A percentile compares a stretch with the other conserved stretches of the same genome.
Evolutionary conservation across 2,888 invertebrate genomes (phyloP).

Genomic region (Polydrusus cervinus): DNA sequence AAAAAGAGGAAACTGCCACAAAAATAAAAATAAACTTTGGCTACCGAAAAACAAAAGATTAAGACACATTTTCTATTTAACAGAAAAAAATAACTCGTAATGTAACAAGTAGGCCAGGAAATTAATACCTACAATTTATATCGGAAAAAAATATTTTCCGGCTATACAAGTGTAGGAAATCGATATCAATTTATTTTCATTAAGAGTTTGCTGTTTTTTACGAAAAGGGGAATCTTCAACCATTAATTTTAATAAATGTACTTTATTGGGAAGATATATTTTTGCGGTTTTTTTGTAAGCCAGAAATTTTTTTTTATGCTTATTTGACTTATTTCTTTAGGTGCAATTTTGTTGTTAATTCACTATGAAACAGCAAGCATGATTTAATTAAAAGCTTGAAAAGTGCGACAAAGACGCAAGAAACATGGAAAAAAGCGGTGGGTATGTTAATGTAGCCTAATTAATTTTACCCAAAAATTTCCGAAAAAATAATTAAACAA

Average conservation of each 20-base stretch:
- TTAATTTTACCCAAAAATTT: too few relatives aligned
- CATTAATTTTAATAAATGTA: conserved; percentile 27
- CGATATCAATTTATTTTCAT: conserved; percentile 25
- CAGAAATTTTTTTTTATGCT: neutral
- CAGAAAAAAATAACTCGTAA: neutral
- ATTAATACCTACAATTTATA: conserved; percentile 12
- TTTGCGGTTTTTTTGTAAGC: conserved; percentile 1
- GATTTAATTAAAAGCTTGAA: too few relatives aligned
- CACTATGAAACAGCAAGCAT: too few relatives aligned
- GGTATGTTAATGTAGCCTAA: too few relatives aligned
- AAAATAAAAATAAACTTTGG: neutral
- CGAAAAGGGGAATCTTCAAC: neutral
- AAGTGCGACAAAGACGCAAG: too few relatives aligned
- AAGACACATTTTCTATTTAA: neutral
- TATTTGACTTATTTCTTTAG: neutral
- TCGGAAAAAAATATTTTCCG: conserved; percentile 9
- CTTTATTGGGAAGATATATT: conserved; percentile 14
- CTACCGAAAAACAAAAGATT: neutral
- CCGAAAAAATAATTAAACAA: too few relatives aligned
- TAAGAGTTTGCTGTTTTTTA: conserved; percentile 12
- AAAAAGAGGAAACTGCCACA: too few relatives aligned
- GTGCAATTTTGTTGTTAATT: neutral
- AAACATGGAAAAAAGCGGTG: too few relatives aligned
- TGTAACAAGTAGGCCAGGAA: conserved; percentile 1
- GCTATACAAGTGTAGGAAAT: conserved; percentile 16